Evolutionary conservation across 2,888 invertebrate species (phyloP).

Genomic region (Sialis lutaria): DNA sequence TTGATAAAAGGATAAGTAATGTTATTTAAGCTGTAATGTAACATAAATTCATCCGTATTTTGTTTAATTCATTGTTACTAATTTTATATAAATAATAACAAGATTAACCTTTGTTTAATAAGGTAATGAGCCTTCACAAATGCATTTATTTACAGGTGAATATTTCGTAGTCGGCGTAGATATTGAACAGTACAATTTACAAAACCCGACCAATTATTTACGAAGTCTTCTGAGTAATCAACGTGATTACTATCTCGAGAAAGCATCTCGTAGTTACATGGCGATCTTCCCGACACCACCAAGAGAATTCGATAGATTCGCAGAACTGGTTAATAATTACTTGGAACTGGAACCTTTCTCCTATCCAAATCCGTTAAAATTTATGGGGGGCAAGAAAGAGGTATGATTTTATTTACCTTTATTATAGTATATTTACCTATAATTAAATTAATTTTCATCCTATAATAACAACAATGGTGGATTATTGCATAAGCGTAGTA

Average conservation of each 20-base stretch:
- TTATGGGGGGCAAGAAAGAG: slow-evolving; percentile 56
- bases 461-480: no score
- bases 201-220: slow-evolving; percentile 62
- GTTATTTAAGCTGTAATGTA: no score
- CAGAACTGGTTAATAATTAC: slow-evolving; percentile 60
- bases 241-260: slow-evolving; percentile 36
- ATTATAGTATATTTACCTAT: no score
- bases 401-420: slow-evolving; percentile 22
- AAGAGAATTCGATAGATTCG: slow-evolving; percentile 46
- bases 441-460: no score
- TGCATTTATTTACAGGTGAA: slow-evolving; percentile 41
- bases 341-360: slow-evolving; percentile 76
- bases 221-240: slow-evolving; percentile 54
- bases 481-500: no score
- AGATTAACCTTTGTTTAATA: no score
- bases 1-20: no score
- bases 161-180: slow-evolving; percentile 89
- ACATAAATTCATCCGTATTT: no score
- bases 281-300: slow-evolving; percentile 66
- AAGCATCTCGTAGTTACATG: slow-evolving; percentile 66
- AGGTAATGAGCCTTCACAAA: no score
- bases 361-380: slow-evolving; percentile 61
- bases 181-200: slow-evolving; percentile 68
- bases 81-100: no score
- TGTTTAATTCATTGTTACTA: no score